Evolutionary conservation across 2,888 invertebrate genomes (phyloP).

Genomic region (Lithophane ornitopus): DNA sequence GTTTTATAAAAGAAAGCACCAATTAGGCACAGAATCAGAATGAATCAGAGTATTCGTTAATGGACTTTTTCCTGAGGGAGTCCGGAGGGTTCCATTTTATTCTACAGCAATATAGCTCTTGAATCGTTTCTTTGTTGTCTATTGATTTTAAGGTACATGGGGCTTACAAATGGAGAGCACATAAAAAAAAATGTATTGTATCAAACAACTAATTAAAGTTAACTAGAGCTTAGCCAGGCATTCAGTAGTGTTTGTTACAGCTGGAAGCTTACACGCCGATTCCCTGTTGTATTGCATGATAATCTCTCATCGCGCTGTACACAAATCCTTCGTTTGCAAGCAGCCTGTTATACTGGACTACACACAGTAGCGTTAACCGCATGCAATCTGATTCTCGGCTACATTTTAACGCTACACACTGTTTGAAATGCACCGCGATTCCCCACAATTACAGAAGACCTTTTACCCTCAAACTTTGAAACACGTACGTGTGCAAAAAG

Average conservation of each 20-base stretch:
- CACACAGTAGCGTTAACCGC: constrained; percentile 30
- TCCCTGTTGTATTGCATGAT: constrained; percentile 32
- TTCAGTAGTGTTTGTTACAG: constrained; percentile 19
- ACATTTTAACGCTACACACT: constrained; percentile 6
- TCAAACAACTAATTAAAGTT: no score
- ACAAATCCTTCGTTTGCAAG: constrained; percentile 42
- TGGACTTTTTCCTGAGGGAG: constrained; percentile 48
- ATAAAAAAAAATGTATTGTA: neutral
- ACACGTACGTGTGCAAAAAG: constrained; percentile 30
- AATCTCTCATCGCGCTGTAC: constrained; percentile 50
- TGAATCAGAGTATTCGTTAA: constrained; percentile 37
- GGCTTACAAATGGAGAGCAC: neutral
- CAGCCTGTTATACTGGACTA: constrained; percentile 12
- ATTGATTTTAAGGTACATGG: constrained; percentile 19
- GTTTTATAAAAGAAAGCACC: constrained; percentile 32
- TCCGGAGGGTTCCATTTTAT: constrained; percentile 4
- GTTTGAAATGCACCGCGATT: constrained; percentile 39
- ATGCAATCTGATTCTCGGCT: constrained; percentile 44
- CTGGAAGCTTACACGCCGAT: constrained; percentile 28
- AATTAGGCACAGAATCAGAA: constrained; percentile 30
- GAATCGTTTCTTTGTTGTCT: neutral
- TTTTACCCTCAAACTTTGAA: constrained; percentile 33
- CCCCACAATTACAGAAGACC: constrained; percentile 32
- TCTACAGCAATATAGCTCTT: constrained; percentile 11
- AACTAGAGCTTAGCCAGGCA: constrained; percentile 13